These are phyloP conservation scores for Pegoplata infirma DNA, from an alignment of 2,888 invertebrate genomes.

Conservation along the genomic window DNA sequence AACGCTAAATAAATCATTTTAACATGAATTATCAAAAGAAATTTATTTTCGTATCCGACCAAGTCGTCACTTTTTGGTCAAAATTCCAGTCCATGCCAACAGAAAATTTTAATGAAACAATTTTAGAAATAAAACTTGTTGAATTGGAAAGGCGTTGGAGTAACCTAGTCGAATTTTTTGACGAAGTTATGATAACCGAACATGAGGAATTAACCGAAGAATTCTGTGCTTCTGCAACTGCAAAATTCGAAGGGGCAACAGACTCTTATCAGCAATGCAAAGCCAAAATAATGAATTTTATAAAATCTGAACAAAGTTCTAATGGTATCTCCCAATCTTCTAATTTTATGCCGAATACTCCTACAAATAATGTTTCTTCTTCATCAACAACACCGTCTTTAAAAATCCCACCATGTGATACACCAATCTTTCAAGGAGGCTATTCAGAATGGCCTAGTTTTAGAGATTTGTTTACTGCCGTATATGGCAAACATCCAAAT, in stretches of 20 bases:
- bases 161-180: background rate
- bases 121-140: background rate
- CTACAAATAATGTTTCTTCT: too few species aligned
- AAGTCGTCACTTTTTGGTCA: background rate
- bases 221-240: background rate
- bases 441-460: constrained; percentile 6
- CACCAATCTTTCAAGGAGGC: background rate
- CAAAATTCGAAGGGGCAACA: background rate
- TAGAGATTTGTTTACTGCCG: constrained; percentile 1
- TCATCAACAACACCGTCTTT: background rate
- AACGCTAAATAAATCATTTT: too few species aligned
- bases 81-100: background rate
- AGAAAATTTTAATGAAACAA: background rate
- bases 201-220: background rate
- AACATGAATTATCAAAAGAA: too few species aligned
- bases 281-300: background rate
- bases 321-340: too few species aligned
- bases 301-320: background rate
- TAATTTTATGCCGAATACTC: too few species aligned
- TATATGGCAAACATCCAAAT: background rate
- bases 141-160: background rate
- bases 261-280: background rate
- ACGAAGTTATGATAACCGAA: background rate
- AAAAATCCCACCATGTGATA: background rate
- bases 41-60: background rate